A percentile compares a stretch with the other conserved stretches of the same genome.
Evolutionary conservation across 1,140 invertebrate genomes (phyloP).

Genomic region (Sinella curviseta): DNA sequence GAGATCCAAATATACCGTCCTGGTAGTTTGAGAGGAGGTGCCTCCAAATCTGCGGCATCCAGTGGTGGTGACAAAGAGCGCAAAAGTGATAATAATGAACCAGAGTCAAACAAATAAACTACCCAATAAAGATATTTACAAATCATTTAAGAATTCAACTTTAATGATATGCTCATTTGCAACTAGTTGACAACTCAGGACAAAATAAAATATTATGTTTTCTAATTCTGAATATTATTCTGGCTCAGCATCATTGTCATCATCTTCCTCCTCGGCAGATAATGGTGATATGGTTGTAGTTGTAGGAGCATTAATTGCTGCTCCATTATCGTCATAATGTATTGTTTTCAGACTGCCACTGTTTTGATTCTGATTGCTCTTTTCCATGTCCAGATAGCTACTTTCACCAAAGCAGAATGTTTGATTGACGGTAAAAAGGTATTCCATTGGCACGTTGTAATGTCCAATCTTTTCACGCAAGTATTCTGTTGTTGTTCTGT

Average conservation of each 20-base stretch:
- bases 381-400: neutral
- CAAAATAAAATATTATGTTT: neutral
- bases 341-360: too few species aligned
- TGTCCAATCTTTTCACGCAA: conserved; percentile 64
- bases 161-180: neutral
- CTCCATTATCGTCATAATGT: too few species aligned
- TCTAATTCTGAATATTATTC: too few species aligned
- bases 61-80: neutral
- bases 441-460: conserved; percentile 77
- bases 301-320: neutral
- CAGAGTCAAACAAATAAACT: neutral
- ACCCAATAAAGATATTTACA: too few species aligned
- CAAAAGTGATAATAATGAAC: conserved; percentile 1
- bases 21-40: conserved; percentile 29
- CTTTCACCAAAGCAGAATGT: conserved; percentile 58
- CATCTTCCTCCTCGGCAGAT: neutral
- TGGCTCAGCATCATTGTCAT: neutral
- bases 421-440: conserved; percentile 78
- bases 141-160: neutral
- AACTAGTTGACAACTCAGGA: neutral
- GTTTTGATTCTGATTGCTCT: neutral
- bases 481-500: conserved; percentile 63
- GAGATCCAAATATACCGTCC: conserved; percentile 45
- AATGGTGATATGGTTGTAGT: neutral
- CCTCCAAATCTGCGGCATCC: neutral